Conservation (phyloP, 2,888 invertebrate genomes). For the Lasius fuliginosus region DNA sequence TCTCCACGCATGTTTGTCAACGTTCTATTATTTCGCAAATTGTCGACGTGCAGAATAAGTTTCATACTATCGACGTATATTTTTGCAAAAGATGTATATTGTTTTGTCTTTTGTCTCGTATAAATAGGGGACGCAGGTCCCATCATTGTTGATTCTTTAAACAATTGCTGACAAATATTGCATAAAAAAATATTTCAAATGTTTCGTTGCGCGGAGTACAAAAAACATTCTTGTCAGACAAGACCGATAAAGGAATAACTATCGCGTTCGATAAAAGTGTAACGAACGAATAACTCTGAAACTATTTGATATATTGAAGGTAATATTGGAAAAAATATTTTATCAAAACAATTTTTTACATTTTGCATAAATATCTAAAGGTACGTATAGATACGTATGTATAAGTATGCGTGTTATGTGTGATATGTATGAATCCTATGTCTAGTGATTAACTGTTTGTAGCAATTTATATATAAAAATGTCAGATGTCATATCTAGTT, state of each 20-base stretch:
- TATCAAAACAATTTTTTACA: not conserved
- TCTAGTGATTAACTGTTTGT: not conserved
- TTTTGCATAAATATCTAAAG: not conserved
- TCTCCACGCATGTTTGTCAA: conserved; percentile 37
- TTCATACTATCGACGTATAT: conserved; percentile 13
- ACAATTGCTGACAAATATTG: conserved; percentile 15
- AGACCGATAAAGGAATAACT: conserved; percentile 12
- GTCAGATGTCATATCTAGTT: conserved; percentile 1
- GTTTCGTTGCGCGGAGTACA: conserved; percentile 9
- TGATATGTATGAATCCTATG: conserved; percentile 26
- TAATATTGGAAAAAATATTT: conserved; percentile 4
- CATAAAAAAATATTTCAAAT: conserved; percentile 34
- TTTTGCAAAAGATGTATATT: conserved; percentile 10
- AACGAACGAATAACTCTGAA: not conserved
- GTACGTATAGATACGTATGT: conserved; percentile 10
- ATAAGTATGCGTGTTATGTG: not conserved
- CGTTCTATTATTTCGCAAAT: conserved; percentile 49
- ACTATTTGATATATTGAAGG: conserved; percentile 6
- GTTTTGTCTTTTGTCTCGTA: conserved; percentile 8
- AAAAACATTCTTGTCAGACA: conserved; percentile 6
- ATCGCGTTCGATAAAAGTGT: conserved; percentile 8
- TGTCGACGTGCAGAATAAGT: conserved; percentile 31
- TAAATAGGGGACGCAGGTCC: conserved; percentile 3
- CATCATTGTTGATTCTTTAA: conserved; percentile 33
- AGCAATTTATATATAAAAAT: conserved; percentile 17